phyloP scores from a whole-genome alignment of 1,140 invertebrate species.

The Lethrus apterus region DNA sequence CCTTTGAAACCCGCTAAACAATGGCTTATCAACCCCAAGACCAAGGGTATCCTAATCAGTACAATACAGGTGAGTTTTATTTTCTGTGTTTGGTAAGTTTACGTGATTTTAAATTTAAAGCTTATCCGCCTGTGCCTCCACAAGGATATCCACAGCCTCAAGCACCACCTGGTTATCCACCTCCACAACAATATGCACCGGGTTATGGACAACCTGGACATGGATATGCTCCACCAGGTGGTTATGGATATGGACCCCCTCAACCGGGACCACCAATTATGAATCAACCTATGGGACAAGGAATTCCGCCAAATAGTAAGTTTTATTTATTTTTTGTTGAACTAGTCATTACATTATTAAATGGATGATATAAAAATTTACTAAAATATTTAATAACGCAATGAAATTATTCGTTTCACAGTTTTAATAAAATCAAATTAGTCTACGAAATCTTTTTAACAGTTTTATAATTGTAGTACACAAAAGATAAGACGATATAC shows the following conservation, averaged over 20 bases:
- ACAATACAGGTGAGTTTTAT: conserved; percentile 11
- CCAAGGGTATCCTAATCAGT: conserved; percentile 6
- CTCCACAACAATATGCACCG: conserved; percentile 17
- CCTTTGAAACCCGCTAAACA: too few species aligned
- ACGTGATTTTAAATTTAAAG: conserved; percentile 8
- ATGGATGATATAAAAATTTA: too few species aligned
- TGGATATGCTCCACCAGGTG: conserved; percentile 2
- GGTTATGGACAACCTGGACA: conserved; percentile 10
- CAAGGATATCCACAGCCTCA: conserved; percentile 23
- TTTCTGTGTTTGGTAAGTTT: conserved; percentile 12
- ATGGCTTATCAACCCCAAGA: too few species aligned
- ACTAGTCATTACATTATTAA: too few species aligned
- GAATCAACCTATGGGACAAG: conserved; percentile 15
- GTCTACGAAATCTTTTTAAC: too few species aligned
- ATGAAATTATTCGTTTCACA: too few species aligned
- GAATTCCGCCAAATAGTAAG: conserved; percentile 2
- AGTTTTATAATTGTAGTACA: too few species aligned
- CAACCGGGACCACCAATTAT: conserved; percentile 16
- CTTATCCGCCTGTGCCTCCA: conserved; percentile 21
- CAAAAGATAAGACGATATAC: too few species aligned
- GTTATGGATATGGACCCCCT: not conserved
- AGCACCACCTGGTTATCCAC: conserved; percentile 16
- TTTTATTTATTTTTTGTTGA: conserved; percentile 2
- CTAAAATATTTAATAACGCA: too few species aligned
- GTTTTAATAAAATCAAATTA: too few species aligned